A percentile compares a stretch with the other conserved stretches of the same genome.
Conservation (phyloP, 37 sponge, comb jelly and placozoan genomes). For the Diacarnus erythraeanus region DNA sequence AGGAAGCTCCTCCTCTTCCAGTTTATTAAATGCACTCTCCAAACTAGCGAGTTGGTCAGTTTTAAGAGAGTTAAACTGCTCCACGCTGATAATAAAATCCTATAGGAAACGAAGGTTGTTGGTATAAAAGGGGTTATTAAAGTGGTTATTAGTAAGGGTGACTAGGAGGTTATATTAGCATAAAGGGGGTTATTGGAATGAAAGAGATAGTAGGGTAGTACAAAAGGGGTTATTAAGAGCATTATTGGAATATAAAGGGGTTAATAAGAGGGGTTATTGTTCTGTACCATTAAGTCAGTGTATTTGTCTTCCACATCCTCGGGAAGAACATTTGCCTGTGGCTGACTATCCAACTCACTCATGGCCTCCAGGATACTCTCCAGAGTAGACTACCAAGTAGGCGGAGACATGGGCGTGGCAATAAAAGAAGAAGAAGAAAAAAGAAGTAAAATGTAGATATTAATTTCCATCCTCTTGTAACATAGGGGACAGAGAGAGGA, state of each 20-base stretch:
- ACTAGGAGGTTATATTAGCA: no score
- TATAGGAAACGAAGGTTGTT: neutral
- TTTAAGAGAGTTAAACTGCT: slow-evolving; percentile 11
- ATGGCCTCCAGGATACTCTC: slow-evolving; percentile 9
- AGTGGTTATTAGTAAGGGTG: no score
- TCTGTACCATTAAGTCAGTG: slow-evolving; percentile 15
- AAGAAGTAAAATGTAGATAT: no score
- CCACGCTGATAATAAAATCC: slow-evolving; percentile 25
- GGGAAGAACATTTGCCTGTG: neutral
- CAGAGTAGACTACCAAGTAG: neutral
- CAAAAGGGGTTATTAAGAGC: neutral
- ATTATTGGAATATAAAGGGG: no score
- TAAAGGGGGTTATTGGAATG: neutral
- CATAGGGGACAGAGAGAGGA: no score
- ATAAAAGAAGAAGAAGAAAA: no score
- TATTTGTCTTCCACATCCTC: slow-evolving; percentile 9
- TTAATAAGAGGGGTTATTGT: no score
- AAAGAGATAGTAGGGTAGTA: neutral
- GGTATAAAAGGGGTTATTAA: no score
- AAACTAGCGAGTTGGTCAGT: neutral
- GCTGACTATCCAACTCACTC: slow-evolving; percentile 24
- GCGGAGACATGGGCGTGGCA: no score
- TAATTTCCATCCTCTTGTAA: no score
- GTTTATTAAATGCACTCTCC: neutral
- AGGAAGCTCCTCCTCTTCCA: neutral